Evolutionary conservation across 2,797 vertebrate species (phyloP), one percentile per base, ranked within the genome.

Genomic region (Buceros bicornis): DNA sequence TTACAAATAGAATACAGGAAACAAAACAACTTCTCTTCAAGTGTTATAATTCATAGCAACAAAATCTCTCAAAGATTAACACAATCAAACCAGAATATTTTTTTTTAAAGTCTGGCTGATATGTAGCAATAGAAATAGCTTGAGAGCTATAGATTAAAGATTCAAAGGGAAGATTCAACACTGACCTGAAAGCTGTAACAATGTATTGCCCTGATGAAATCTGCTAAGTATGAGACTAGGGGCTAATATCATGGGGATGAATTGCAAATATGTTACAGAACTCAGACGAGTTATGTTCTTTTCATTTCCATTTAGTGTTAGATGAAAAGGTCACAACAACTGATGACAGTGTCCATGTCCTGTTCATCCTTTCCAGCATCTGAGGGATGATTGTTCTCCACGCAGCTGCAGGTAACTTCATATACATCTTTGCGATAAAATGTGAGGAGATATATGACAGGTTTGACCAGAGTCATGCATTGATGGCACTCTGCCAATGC

Each of bases 231-330:
- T 37, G 20, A 50, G 6, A 8, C 25, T 72, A 50, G 0, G 4
- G 8, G 37, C 22, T 89, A 48, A 43, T 37, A 70, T 57, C 5
- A 29, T 5, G 7, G 11, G 28, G 19, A 85, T 48, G 25, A 79
- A 76, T 10, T 13, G 1, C 33, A 73, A 16, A 26, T 50, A 33
- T 37, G 26, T n/a, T 64, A 48, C 4, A 65, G 13, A 12, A n/a
- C 29, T 94, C 45, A 48, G 24, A 87, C 56, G 24, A 84, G 89
- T 79, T 51, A 74, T 35, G 19, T 22, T 76, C 42, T 60, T 84
- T 79, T 42, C 50, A 31, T 33, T 58, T 89, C 11, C 6, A 47
- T 74, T 82, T 94, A 82, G 42, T 58, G 25, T 13, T 77, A 45
- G 45, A 53, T 45, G 17, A 61, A 91, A 76, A 90, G 47, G 50